Evolutionary conservation across 2,888 invertebrate genomes (phyloP).

Genomic region (Microctonus aethiopoides): DNA sequence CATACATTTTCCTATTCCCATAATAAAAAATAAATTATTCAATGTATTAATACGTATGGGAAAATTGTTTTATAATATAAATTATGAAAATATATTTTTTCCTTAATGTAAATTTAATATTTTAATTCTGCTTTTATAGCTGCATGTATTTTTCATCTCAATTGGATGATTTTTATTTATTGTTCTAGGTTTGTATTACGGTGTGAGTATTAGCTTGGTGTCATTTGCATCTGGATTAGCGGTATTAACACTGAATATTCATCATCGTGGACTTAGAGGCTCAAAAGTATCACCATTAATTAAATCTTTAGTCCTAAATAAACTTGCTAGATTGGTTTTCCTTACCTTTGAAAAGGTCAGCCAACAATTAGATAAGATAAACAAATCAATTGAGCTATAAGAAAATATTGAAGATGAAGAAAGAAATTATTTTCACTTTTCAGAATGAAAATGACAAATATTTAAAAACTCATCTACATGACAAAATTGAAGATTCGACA

Average conservation of each 20-base stretch:
- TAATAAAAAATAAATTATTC: no score
- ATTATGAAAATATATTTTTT: no score
- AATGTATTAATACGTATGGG: no score
- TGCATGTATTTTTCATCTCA: neutral
- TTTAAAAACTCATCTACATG: conserved; percentile 28
- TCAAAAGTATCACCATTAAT: conserved; percentile 80
- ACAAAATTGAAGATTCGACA: conserved; percentile 48
- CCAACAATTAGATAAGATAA: no score
- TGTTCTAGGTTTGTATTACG: conserved; percentile 83
- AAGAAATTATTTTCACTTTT: neutral
- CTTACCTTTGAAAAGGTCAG: conserved; percentile 74
- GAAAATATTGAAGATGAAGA: no score
- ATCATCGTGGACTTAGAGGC: conserved; percentile 85
- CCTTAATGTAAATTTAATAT: no score
- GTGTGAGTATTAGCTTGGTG: conserved; percentile 84
- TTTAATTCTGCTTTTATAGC: conserved; percentile 3
- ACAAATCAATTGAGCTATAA: no score
- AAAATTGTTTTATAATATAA: no score
- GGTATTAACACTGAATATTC: conserved; percentile 86
- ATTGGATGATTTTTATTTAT: no score
- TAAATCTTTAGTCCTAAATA: conserved; percentile 78
- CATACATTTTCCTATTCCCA: no score
- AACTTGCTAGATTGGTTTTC: conserved; percentile 79
- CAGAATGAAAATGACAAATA: conserved; percentile 32
- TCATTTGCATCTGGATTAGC: conserved; percentile 84